phyloP scores from a whole-genome alignment of 23 tunicate genomes.

The Trididemnum miniatum region DNA sequence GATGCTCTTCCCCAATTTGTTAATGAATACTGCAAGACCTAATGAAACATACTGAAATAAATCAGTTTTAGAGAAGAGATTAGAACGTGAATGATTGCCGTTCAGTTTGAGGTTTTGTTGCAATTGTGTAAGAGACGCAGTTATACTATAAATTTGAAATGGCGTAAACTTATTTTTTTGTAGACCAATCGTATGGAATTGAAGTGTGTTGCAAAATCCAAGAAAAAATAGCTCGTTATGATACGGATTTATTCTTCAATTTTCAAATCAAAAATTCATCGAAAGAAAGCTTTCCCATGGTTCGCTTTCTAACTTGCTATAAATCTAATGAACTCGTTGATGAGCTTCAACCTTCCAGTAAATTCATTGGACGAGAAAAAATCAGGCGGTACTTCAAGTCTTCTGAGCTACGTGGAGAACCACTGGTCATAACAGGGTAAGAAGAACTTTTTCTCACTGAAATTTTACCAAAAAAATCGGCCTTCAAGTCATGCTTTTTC shows the following conservation, averaged over 20 bases:
- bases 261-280: constrained; percentile 8
- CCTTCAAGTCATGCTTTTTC: not conserved
- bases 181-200: not conserved
- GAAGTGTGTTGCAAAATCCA: constrained; percentile 20
- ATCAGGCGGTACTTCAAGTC: not conserved
- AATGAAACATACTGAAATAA: too few relatives aligned
- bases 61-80: too few relatives aligned
- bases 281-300: not conserved
- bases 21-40: too few relatives aligned
- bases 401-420: not conserved
- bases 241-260: constrained; percentile 36
- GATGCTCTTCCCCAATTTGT: too few relatives aligned
- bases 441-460: too few relatives aligned
- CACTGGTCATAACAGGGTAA: constrained; percentile 4
- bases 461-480: not conserved
- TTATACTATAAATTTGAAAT: too few relatives aligned
- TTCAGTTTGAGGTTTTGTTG: too few relatives aligned
- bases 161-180: too few relatives aligned
- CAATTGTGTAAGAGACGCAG: too few relatives aligned
- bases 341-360: constrained; percentile 20
- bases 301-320: constrained; percentile 21
- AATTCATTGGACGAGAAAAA: not conserved
- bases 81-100: too few relatives aligned
- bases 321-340: constrained; percentile 20
- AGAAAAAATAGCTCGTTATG: constrained; percentile 37